Percentiles rank a stretch among this genome's conserved stretches.
Conservation (phyloP, 35 echinoderm and acorn worm species). For the Heliocidaris erythrogramma region DNA sequence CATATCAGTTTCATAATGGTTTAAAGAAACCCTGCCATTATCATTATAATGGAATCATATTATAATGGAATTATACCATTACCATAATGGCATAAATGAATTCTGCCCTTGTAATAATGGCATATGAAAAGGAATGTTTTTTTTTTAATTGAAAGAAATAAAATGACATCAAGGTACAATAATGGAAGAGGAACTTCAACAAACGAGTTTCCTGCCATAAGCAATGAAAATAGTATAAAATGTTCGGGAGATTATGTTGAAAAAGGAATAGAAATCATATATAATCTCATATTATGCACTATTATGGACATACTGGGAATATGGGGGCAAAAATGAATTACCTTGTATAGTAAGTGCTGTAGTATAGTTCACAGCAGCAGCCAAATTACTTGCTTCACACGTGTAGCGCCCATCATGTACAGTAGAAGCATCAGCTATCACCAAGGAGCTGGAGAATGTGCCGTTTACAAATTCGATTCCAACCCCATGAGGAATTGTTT, state of each 20-base stretch:
- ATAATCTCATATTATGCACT: too few relatives aligned
- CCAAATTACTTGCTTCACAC: slow-evolving; percentile 79
- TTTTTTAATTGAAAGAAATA: background rate
- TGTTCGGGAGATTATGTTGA: too few relatives aligned
- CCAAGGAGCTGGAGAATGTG: slow-evolving; percentile 51
- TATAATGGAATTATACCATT: too few relatives aligned
- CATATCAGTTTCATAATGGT: too few relatives aligned
- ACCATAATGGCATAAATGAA: too few relatives aligned
- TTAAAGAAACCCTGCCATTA: too few relatives aligned
- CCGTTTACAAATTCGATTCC: slow-evolving; percentile 43
- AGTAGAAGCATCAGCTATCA: slow-evolving; percentile 71
- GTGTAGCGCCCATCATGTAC: slow-evolving; percentile 91
- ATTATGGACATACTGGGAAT: too few relatives aligned
- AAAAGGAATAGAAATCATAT: too few relatives aligned
- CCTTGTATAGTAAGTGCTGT: slow-evolving; percentile 83
- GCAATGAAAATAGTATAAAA: too few relatives aligned
- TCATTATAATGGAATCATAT: too few relatives aligned
- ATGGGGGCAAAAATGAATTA: background rate
- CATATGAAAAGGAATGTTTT: background rate
- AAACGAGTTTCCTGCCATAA: too few relatives aligned
- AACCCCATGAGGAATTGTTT: slow-evolving; percentile 64
- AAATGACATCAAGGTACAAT: background rate
- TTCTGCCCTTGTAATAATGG: background rate
- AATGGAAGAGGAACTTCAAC: background rate
- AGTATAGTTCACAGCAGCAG: slow-evolving; percentile 79